phyloP scores from a whole-genome alignment of 2,797 vertebrate species.

The Distichodus sexfasciatus region DNA sequence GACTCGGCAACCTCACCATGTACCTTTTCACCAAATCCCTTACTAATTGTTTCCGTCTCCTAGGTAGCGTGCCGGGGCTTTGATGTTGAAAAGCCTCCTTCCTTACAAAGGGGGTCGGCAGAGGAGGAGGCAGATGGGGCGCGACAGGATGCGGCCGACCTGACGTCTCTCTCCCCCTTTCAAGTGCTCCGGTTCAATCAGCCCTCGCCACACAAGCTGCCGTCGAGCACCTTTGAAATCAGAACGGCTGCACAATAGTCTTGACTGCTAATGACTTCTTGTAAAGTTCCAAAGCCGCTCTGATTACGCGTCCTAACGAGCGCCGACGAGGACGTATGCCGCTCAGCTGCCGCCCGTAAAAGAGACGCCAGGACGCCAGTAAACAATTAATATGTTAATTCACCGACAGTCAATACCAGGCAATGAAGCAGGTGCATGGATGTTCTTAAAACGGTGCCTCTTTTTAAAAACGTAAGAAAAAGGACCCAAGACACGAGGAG shows the following conservation, averaged over 20 bases:
- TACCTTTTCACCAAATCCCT: slow-evolving; percentile 72
- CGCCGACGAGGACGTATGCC: slow-evolving; percentile 49
- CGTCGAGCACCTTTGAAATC: slow-evolving; percentile 84
- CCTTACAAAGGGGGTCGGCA: slow-evolving; percentile 74
- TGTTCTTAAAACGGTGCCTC: slow-evolving; percentile 39
- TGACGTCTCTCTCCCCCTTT: slow-evolving; percentile 81
- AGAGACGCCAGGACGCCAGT: slow-evolving; percentile 62
- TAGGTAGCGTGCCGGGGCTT: slow-evolving; percentile 72
- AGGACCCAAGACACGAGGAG: background rate
- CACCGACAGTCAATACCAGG: slow-evolving; percentile 47
- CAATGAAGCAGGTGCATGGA: slow-evolving; percentile 48
- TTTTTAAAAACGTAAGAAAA: background rate
- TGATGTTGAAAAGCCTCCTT: slow-evolving; percentile 80
- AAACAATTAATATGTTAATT: slow-evolving; percentile 76
- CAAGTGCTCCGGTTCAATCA: slow-evolving; percentile 83
- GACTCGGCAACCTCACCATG: slow-evolving; percentile 47
- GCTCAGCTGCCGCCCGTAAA: slow-evolving; percentile 61
- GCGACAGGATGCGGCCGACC: slow-evolving; percentile 78
- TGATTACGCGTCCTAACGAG: slow-evolving; percentile 72
- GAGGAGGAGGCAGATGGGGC: slow-evolving; percentile 79
- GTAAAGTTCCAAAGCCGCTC: slow-evolving; percentile 78
- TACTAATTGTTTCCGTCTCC: slow-evolving; percentile 82
- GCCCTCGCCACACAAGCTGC: slow-evolving; percentile 79
- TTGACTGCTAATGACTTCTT: slow-evolving; percentile 83
- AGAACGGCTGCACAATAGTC: slow-evolving; percentile 79